These are phyloP conservation scores for Leucophenga maculata DNA, from an alignment of 2,888 invertebrate species.

Conservation along the genomic window DNA sequence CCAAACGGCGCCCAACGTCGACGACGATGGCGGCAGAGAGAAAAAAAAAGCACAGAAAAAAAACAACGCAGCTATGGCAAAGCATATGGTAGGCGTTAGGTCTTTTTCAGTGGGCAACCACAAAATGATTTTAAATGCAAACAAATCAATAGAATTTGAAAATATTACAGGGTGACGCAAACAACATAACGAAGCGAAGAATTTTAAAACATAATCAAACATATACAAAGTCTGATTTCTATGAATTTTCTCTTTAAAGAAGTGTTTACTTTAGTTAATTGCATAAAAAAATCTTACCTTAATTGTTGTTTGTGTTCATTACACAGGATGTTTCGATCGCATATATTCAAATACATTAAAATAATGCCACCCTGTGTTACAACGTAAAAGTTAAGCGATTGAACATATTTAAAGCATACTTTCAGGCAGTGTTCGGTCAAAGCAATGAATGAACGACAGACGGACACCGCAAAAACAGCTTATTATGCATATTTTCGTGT, in stretches of 20 bases:
- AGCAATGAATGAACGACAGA: background rate
- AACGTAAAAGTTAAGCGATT: background rate
- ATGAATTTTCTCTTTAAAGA: too few species aligned
- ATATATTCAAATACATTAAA: background rate
- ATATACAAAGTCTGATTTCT: too few species aligned
- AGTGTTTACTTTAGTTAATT: too few species aligned
- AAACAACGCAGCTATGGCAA: slow-evolving; percentile 10
- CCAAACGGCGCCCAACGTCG: slow-evolving; percentile 25
- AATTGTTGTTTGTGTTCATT: too few species aligned
- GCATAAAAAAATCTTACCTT: too few species aligned
- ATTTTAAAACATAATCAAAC: too few species aligned
- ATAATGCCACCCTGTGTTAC: background rate
- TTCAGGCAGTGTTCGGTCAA: background rate
- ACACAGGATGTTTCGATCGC: too few species aligned
- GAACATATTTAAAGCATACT: background rate
- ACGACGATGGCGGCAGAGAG: background rate
- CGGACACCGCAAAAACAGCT: background rate
- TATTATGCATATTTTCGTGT: slow-evolving; percentile 10
- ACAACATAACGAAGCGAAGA: too few species aligned
- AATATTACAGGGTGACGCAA: background rate
- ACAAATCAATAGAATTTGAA: slow-evolving; percentile 47
- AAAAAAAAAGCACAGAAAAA: slow-evolving; percentile 30
- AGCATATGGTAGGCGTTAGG: background rate
- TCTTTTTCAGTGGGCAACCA: slow-evolving; percentile 49
- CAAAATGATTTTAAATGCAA: slow-evolving; percentile 61